Evolutionary conservation across 2,888 invertebrate genomes (phyloP).

Genomic region (Crossocerus cetratus): DNA sequence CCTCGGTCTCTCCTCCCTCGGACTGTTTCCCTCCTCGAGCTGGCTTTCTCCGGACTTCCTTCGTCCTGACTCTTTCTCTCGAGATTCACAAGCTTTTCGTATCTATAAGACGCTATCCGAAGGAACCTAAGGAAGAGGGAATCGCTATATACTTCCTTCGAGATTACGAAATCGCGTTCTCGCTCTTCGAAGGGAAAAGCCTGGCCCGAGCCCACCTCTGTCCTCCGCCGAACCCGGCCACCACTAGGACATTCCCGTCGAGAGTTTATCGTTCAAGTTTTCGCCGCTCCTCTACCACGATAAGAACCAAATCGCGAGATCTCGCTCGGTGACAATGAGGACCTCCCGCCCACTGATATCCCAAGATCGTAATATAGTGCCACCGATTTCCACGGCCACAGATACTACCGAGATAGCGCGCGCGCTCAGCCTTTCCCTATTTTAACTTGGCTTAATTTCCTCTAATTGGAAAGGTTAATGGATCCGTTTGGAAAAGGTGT

Average conservation of each 20-base stretch:
- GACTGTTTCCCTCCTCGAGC: not conserved
- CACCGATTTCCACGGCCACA: conserved; percentile 36
- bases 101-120: conserved; percentile 49
- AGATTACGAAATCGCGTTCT: conserved; percentile 56
- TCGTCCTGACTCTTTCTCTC: conserved; percentile 20
- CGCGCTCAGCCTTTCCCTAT: not conserved
- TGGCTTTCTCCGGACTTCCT: conserved; percentile 32
- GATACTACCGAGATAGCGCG: conserved; percentile 40
- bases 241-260: conserved; percentile 35
- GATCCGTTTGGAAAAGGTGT: no score
- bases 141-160: conserved; percentile 47
- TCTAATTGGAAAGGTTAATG: conserved; percentile 19
- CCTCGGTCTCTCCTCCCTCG: conserved; percentile 19
- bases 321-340: conserved; percentile 49
- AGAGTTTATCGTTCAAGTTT: conserved; percentile 56
- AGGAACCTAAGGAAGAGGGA: conserved; percentile 39
- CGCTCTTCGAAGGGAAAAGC: conserved; percentile 43
- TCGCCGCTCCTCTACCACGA: conserved; percentile 55
- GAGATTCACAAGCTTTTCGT: conserved; percentile 26
- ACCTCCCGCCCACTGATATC: conserved; percentile 43
- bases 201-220: not conserved
- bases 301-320: conserved; percentile 56
- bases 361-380: conserved; percentile 46
- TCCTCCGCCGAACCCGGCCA: conserved; percentile 25
- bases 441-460: conserved; percentile 6